Base-by-base conservation (phyloP, 2,113 vertebrate genomes). In the Pangasianodon hypophthalmus region DNA sequence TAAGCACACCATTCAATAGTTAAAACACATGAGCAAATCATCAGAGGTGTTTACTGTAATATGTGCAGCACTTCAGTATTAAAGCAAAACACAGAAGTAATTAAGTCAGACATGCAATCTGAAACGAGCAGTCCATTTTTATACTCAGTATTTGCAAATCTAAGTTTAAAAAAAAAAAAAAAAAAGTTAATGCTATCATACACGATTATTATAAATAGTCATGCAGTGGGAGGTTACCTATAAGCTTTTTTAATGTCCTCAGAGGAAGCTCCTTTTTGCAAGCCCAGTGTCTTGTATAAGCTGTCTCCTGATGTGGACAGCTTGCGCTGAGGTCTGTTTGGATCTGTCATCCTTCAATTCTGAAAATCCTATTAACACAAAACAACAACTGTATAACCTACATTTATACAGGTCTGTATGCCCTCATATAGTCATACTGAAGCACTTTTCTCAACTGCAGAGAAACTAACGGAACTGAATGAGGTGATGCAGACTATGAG, bases 221-320 rank as follows among this genome's bases (percentile, higher is more conserved):
- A n/a, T 9, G 4, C 21, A 6, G 19, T 3, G 10, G 50, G 3
- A 58, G 32, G 44, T 87, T 93, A 99, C 98, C 98, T 97, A 93
- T 98, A 98, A 0, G 98, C 95, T 89, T 95, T 96, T 92, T 98
- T 98, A 80, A 98, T 93, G 0, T 98, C 97, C 0, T 97, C 97
- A 29, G 95, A 92, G 0, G 96, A 92, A 2, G 97, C 96, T 48
- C 97, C 97, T 92, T 97, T 98, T 93, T 96, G 90, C 92, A 98
- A 92, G 6, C 96, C 97, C 92, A 99, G 94, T n/a, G 96, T 92
- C 0, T 93, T 90, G 87, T 98, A 99, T 82, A 98, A 91, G 86
- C 95, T 97, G 8, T 95, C 96, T 56, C 97, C 97, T 4, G 93
- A 93, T 85, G 88, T 95, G 18, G 98, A 98, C 95, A 98, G 94